Conservation (phyloP, 2,888 invertebrate genomes). For the Chaetoderma sp. region DNA sequence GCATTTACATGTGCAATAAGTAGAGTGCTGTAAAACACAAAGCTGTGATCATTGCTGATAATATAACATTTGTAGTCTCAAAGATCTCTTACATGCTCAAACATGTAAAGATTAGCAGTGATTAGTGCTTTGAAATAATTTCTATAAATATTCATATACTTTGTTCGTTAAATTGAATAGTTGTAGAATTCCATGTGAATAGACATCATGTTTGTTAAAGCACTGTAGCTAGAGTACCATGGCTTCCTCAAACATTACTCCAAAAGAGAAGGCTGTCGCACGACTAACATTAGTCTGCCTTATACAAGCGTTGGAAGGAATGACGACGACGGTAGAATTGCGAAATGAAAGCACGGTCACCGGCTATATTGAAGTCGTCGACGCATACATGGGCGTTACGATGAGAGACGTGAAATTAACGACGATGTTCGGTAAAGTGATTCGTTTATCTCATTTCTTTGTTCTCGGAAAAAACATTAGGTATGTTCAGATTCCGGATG, state of each 20-base stretch:
- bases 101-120: too few relatives aligned
- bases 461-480: conserved; percentile 58
- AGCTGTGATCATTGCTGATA: too few relatives aligned
- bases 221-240: too few relatives aligned
- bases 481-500: conserved; percentile 65
- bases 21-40: too few relatives aligned
- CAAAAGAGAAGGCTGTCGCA: conserved; percentile 46
- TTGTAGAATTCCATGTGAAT: too few relatives aligned
- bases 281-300: conserved; percentile 52
- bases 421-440: conserved; percentile 23
- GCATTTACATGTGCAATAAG: too few relatives aligned
- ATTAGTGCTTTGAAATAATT: too few relatives aligned
- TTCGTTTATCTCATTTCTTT: conserved; percentile 48
- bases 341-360: conserved; percentile 51
- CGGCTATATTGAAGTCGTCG: conserved; percentile 50
- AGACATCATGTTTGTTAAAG: too few relatives aligned
- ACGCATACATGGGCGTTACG: conserved; percentile 52
- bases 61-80: too few relatives aligned
- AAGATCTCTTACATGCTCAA: too few relatives aligned
- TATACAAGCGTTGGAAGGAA: conserved; percentile 52
- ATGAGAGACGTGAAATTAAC: conserved; percentile 50
- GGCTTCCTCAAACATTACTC: conserved; percentile 1
- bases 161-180: too few relatives aligned
- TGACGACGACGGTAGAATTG: conserved; percentile 54
- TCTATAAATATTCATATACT: too few relatives aligned